Base-by-base conservation (phyloP, 2,113 vertebrate species). In the Oryzias curvinotus region DNA sequence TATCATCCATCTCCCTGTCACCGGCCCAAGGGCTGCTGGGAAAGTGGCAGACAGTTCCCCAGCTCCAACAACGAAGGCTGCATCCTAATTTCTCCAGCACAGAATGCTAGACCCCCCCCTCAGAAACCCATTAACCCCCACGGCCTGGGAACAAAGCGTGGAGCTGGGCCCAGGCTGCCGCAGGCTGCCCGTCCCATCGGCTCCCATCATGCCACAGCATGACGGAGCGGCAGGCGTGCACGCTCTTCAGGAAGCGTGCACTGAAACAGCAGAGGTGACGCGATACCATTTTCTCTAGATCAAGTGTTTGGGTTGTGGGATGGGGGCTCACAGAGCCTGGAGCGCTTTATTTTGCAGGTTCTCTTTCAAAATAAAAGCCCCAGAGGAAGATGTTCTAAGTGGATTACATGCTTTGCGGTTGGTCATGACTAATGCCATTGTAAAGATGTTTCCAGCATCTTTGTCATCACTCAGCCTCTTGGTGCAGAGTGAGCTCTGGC, bases 1-100 rank as follows among this genome's bases (percentile, higher is more conserved):
- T 94, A 93, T 90, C 93, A 96, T 97, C 95, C 94, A 96, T 98
- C 96, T 96, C 94, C 82, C 92, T 96, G 95, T 96, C 95, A 96
- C 91, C 86, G 72, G 89, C 93, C 90, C 90, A 85, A 84, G 90
- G 90, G 89, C 94, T 94, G 93, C 92, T 96, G 93, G 94, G 93
- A 83, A 91, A 91, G 92, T 93, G 90, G 92, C 93, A 96, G 94
- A 94, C 94, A 91, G 87, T 89, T 92, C 89, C 87, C 84, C 85
- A 81, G 82, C 88, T 87, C 90, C 89, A 87, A 93, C 88, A 92
- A 93, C 91, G 89, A 93, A 92, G 92, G 89, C 92, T 91, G 95
- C 94, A 97, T 95, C 94, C 90, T 90, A 91, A 92, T 92, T 88
- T 42, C n/a, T 65, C 65, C 49, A 5, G 63, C 67, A 75, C 57